Base-by-base conservation (phyloP, 2,113 vertebrate genomes). In the Suricata suricatta region DNA sequence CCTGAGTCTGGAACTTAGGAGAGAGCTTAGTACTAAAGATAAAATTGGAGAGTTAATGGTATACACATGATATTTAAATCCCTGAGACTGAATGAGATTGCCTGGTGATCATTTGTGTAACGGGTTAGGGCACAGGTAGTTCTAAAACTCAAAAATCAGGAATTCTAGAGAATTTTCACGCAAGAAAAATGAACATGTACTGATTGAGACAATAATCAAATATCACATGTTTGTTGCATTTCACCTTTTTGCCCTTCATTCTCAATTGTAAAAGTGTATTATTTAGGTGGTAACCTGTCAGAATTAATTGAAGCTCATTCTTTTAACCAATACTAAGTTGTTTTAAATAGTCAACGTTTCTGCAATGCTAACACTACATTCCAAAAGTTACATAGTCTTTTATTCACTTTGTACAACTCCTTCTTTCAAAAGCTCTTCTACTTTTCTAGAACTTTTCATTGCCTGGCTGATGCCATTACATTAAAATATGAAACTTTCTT, bases 341-440 rank as follows among this genome's bases (percentile, higher is more conserved):
- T 90, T 90, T 80, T 80, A 93, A 93, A 80, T 31, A 72, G 69
- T 88, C 84, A 68, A 85, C 29, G 31, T 74, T 90, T 94, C 74
- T 71, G 41, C n/a, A 96, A 60, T 80, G 54, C 74, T 90, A 72
- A 79, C 21, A 25, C 38, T 81, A 21, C 54, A 35, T 72, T 94
- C 29, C 64, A 86, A 90, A 80, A 72, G 16, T 31, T 57, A 88
- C 25, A 85, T 10, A 38, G 71, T 68, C 6, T 84, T 68, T 76
- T 60, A 64, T 64, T 71, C 21, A 64, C 19, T 90, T 94, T 74
- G 44, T 66, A 81, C 66, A 66, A 90, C 35, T 81, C 14, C 1
- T 64, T 86, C 57, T 72, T 90, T 57, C 8, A 44, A 68, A 76
- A 72, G 68, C 6, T 72, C 21, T 96, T 84, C n/a, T 16, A 68